These are phyloP conservation scores for Peromyscus nudipes DNA, from an alignment of 2,797 vertebrate genomes.

Conservation along the genomic window DNA sequence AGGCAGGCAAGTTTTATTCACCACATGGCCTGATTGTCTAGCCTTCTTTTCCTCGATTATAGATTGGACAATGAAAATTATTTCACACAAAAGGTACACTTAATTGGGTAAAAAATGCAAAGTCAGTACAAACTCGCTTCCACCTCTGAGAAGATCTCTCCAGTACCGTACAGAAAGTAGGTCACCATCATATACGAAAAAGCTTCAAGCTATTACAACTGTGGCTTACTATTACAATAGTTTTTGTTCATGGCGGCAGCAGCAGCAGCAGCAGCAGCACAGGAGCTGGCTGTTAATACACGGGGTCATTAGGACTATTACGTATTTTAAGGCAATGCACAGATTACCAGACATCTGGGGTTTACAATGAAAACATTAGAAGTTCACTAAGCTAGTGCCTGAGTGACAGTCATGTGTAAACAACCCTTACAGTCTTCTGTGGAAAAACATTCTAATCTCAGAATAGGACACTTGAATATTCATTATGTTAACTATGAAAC, in stretches of 20 bases:
- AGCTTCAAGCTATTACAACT: constrained; percentile 23
- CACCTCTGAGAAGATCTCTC: constrained; percentile 32
- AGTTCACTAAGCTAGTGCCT: background rate
- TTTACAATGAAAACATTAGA: background rate
- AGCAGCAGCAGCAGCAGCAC: background rate
- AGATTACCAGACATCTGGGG: constrained; percentile 6
- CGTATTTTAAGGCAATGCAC: constrained; percentile 22
- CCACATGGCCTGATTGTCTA: background rate
- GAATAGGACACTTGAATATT: background rate
- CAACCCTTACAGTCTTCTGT: background rate
- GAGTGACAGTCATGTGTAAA: background rate
- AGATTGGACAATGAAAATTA: constrained; percentile 47
- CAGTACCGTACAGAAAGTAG: constrained; percentile 58
- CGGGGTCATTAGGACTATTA: background rate
- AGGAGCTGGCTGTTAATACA: constrained; percentile 4
- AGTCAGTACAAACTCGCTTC: constrained; percentile 63
- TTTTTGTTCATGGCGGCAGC: background rate
- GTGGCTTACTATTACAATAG: background rate
- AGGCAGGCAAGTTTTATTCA: constrained; percentile 20
- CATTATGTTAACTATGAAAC: background rate
- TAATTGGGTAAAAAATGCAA: constrained; percentile 55
- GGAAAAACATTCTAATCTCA: constrained; percentile 14
- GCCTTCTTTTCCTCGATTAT: constrained; percentile 36
- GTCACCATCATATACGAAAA: constrained; percentile 50
- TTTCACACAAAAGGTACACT: constrained; percentile 38